These are phyloP conservation scores for Drosophila cognata DNA, from an alignment of 2,888 invertebrate species.

Conservation along the genomic window DNA sequence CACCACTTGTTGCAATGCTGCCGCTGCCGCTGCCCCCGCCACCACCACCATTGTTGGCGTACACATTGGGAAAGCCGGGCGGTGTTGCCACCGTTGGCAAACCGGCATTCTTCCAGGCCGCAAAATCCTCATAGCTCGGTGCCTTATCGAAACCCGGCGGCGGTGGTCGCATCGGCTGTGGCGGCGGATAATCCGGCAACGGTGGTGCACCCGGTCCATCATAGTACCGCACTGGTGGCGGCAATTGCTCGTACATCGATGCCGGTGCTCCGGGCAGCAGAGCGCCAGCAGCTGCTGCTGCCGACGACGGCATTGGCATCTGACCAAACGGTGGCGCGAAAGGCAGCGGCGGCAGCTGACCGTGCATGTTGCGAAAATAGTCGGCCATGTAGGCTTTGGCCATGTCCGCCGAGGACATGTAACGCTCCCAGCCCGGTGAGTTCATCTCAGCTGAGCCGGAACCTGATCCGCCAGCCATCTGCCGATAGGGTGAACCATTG, in stretches of 20 bases:
- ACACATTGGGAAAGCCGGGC: conserved; percentile 72
- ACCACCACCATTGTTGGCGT: conserved; percentile 64
- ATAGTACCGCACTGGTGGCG: conserved; percentile 93
- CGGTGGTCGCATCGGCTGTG: conserved; percentile 85
- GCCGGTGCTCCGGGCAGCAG: conserved; percentile 82
- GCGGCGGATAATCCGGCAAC: conserved; percentile 90
- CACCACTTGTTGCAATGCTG: conserved; percentile 58
- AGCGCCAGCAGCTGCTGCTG: conserved; percentile 85
- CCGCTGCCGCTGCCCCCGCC: conserved; percentile 44
- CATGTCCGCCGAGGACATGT: conserved; percentile 87
- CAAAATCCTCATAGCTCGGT: conserved; percentile 89
- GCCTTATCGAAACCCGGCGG: conserved; percentile 89
- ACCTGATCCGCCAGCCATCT: conserved; percentile 66
- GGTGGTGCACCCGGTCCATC: conserved; percentile 88
- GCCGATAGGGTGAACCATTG: conserved; percentile 79
- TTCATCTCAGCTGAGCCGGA: conserved; percentile 86
- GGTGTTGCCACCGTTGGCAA: conserved; percentile 81
- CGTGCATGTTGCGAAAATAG: conserved; percentile 95
- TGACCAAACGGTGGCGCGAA: conserved; percentile 90
- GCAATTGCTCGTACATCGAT: conserved; percentile 87
- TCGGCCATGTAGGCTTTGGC: conserved; percentile 96
- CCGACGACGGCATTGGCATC: conserved; percentile 89
- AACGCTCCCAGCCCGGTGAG: conserved; percentile 88
- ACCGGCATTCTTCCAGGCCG: conserved; percentile 83
- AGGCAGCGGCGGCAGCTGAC: conserved; percentile 93